Evolutionary conservation across 2,888 invertebrate species (phyloP).

Genomic region (Myopa tessellatipennis): DNA sequence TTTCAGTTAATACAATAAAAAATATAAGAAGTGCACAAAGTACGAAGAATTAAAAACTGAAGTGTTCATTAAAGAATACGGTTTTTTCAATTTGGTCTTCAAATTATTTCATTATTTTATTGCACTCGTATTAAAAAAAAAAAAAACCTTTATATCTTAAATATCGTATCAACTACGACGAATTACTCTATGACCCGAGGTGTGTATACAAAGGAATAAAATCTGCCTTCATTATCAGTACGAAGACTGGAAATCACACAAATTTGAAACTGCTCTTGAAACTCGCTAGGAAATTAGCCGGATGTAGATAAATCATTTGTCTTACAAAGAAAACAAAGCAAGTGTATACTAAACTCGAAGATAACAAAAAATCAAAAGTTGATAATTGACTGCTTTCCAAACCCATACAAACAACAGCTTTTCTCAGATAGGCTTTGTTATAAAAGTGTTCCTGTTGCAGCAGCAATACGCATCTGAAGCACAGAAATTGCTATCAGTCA

Average conservation of each 20-base stretch:
- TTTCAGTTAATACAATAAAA: background rate
- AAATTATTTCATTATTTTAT: too few relatives aligned
- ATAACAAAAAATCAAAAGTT: background rate
- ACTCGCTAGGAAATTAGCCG: background rate
- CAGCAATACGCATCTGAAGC: background rate
- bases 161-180: too few relatives aligned
- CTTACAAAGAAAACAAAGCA: too few relatives aligned
- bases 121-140: too few relatives aligned
- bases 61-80: too few relatives aligned
- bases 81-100: too few relatives aligned
- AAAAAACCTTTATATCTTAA: too few relatives aligned
- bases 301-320: background rate
- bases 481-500: background rate
- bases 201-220: too few relatives aligned
- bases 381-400: conserved; percentile 15
- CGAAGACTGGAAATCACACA: too few relatives aligned
- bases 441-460: background rate
- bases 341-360: background rate
- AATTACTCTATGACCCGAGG: too few relatives aligned
- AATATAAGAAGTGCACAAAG: background rate
- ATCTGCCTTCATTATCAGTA: too few relatives aligned
- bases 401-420: background rate
- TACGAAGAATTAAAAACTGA: too few relatives aligned
- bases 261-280: conserved; percentile 2
- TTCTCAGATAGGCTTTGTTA: background rate